Evolutionary conservation across 2,113 vertebrate genomes (phyloP), one percentile per base, ranked within the genome.

Genomic region (Phrynocephalus versicolor): DNA sequence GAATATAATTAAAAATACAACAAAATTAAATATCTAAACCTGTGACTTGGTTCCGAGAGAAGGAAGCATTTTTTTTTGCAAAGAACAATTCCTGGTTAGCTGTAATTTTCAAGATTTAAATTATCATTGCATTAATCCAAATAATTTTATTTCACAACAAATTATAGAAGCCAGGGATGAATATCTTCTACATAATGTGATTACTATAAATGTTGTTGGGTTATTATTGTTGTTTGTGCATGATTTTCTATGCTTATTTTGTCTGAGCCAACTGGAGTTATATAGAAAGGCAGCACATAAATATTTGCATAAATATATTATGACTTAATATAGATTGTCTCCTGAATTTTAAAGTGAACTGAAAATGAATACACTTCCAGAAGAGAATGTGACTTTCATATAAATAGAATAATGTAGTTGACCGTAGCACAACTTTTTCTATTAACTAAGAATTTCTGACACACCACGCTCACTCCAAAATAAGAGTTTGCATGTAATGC

Each of bases 1-100:
- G 65, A 41, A 15, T 33, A 77, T 25, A 33, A 18, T 27, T n/a
- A 55, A 19, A 82, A 89, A 64, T 83, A 72, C 81, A 89, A 83
- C 18, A 78, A 78, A 78, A 51, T 51, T 51, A 51, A 51, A 51
- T 51, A 51, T 75, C 37, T 14, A 90, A 58, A 65, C 5, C 6
- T 62, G 12, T 58, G n/a, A 39, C 18, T 25, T 16, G 45, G n/a
- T 37, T 73, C 23, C 1, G 4, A 27, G 33, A 39, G 60, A 51
- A 6, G 60, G 18, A 51, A 72, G 45, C 21, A 62, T 8, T 21
- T 60, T 33, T 58, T 58, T 41, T 62, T 62, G 18, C 60, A 62
- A 23, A 62, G 27, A 58, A 35, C 69, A 58, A 55, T 27, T 33
- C 62, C 41, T 35, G 8, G 18, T 79, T 64, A 78, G 58, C 41